phyloP scores from a whole-genome alignment of 2,888 invertebrate species.

The Acanthopleura granulata region DNA sequence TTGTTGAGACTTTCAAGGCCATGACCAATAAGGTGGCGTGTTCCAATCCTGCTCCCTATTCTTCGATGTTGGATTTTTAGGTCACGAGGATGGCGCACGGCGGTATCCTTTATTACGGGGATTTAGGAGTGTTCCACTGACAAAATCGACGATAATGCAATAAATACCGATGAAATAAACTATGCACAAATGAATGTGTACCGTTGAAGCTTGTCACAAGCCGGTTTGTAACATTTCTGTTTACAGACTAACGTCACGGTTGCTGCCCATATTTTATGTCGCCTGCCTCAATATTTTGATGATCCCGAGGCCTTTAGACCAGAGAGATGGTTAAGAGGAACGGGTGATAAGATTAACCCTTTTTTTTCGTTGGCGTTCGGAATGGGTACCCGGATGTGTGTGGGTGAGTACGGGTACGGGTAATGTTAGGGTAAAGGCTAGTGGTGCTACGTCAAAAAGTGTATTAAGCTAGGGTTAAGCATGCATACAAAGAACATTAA shows the following conservation, averaged over 20 bases:
- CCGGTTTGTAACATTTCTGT: neutral
- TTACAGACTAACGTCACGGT: constrained; percentile 24
- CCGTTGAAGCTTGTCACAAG: neutral
- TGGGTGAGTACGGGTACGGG: constrained; percentile 20
- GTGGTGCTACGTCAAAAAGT: no score
- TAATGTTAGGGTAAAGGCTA: no score
- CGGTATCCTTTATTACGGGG: no score
- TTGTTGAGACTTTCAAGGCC: no score
- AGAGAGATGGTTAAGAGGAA: constrained; percentile 22
- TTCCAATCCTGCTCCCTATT: no score
- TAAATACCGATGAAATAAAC: neutral
- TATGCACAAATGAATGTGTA: neutral
- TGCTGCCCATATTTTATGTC: constrained; percentile 22
- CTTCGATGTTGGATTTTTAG: no score
- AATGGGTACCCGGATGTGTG: constrained; percentile 21
- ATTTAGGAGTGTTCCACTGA: neutral
- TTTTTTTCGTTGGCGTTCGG: constrained; percentile 22
- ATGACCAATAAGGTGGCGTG: no score
- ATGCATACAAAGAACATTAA: no score
- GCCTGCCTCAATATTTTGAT: constrained; percentile 27
- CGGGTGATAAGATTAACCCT: constrained; percentile 10
- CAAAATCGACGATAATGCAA: neutral
- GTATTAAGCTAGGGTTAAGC: no score
- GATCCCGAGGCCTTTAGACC: constrained; percentile 24
- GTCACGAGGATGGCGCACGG: neutral